Evolutionary conservation across 2,113 vertebrate genomes (phyloP).

Genomic region (Syrrhaptes paradoxus): DNA sequence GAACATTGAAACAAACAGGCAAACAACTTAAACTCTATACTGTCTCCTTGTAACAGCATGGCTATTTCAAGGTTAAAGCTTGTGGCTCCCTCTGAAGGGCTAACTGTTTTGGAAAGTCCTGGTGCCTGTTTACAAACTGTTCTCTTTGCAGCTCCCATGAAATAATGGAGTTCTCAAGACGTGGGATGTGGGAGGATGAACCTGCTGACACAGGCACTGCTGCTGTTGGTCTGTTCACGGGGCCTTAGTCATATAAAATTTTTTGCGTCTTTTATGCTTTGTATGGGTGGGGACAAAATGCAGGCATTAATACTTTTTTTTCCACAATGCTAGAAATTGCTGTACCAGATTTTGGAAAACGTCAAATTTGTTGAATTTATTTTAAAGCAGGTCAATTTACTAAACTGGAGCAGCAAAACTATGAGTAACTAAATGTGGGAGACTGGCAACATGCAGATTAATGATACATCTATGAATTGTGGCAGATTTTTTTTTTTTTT

Average conservation of each 20-base stretch:
- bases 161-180: neutral
- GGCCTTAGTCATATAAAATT: neutral
- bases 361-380: neutral
- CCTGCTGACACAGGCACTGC: slow-evolving; percentile 7
- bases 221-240: neutral
- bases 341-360: neutral
- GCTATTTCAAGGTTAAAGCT: slow-evolving; percentile 27
- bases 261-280: neutral
- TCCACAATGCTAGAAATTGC: neutral
- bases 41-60: neutral
- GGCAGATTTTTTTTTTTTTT: neutral
- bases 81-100: neutral
- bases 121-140: slow-evolving; percentile 23
- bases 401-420: neutral
- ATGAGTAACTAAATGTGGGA: neutral
- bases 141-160: neutral
- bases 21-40: neutral
- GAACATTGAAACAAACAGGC: neutral
- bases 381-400: neutral
- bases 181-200: slow-evolving; percentile 18
- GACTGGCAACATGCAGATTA: neutral
- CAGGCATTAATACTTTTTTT: neutral
- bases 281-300: neutral
- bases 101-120: neutral
- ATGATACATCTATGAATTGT: neutral